These are phyloP conservation scores for Centropyge bicolor DNA, from an alignment of 2,797 vertebrate species.

Conservation along the genomic window DNA sequence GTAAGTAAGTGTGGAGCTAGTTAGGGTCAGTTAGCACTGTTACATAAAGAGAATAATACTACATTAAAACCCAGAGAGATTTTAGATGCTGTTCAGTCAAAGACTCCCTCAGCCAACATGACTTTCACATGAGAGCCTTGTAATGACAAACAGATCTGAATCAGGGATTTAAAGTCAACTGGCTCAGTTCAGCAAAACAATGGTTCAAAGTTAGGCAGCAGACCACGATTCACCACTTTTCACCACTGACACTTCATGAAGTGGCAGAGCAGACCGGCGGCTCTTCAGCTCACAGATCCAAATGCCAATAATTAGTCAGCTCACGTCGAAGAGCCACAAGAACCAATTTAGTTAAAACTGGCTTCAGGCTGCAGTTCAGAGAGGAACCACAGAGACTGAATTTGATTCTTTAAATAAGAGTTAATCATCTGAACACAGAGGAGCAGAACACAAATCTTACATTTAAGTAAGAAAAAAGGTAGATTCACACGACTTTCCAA, in stretches of 20 bases:
- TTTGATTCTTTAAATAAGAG: conserved; percentile 14
- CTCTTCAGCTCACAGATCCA: conserved; percentile 7
- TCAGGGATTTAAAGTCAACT: neutral
- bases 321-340: conserved; percentile 15
- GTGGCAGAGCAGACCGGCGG: conserved; percentile 4
- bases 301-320: conserved; percentile 48
- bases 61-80: neutral
- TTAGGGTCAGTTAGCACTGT: neutral
- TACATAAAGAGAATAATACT: neutral
- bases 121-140: neutral
- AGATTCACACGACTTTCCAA: neutral
- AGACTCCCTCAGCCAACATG: neutral
- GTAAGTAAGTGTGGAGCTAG: neutral
- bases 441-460: neutral
- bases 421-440: conserved; percentile 2
- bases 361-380: conserved; percentile 16
- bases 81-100: neutral
- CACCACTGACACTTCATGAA: neutral
- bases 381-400: conserved; percentile 5
- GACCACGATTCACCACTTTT: neutral
- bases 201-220: neutral
- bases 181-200: neutral
- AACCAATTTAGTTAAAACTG: conserved; percentile 32
- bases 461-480: neutral
- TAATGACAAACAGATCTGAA: neutral